A percentile compares a stretch with the other conserved stretches of the same genome.
Conservation (phyloP, 2,797 vertebrate species). For the Harpagifer antarcticus region DNA sequence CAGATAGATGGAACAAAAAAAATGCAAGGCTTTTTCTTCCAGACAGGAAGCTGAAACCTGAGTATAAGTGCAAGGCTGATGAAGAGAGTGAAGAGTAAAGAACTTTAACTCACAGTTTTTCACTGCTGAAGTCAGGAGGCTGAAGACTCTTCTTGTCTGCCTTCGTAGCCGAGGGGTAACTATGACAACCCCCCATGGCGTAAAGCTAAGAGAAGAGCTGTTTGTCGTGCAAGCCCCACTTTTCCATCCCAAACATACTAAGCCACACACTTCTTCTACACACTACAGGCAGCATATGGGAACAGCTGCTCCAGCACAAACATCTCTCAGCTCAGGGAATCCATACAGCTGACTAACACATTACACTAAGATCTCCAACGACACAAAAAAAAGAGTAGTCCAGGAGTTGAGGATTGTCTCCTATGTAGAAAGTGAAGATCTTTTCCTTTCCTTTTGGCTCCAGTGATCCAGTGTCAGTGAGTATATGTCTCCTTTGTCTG, state of each 20-base stretch:
- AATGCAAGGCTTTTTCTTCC: not conserved
- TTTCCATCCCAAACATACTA: constrained; percentile 79
- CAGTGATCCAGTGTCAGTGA: constrained; percentile 70
- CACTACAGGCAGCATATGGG: constrained; percentile 43
- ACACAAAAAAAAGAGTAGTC: constrained; percentile 28
- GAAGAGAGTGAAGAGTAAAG: not conserved
- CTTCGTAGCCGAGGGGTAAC: constrained; percentile 80
- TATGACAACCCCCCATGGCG: constrained; percentile 86
- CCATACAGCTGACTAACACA: constrained; percentile 53
- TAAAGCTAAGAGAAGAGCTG: constrained; percentile 73
- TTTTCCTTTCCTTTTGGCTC: constrained; percentile 25
- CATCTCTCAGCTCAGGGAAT: constrained; percentile 46
- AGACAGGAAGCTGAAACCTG: constrained; percentile 2
- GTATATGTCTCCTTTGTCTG: constrained; percentile 81
- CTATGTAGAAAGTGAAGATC: not conserved
- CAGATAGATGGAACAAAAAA: constrained; percentile 3
- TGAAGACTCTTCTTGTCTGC: constrained; percentile 65
- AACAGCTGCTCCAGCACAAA: constrained; percentile 37
- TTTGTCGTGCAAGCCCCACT: constrained; percentile 66
- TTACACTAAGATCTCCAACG: constrained; percentile 33
- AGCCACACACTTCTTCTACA: constrained; percentile 52
- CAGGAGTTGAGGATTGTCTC: constrained; percentile 34
- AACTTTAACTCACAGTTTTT: constrained; percentile 79
- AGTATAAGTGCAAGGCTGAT: not conserved
- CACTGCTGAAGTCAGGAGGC: constrained; percentile 67